phyloP scores from a whole-genome alignment of 2,113 vertebrate species.

The Oryzias curvinotus region DNA sequence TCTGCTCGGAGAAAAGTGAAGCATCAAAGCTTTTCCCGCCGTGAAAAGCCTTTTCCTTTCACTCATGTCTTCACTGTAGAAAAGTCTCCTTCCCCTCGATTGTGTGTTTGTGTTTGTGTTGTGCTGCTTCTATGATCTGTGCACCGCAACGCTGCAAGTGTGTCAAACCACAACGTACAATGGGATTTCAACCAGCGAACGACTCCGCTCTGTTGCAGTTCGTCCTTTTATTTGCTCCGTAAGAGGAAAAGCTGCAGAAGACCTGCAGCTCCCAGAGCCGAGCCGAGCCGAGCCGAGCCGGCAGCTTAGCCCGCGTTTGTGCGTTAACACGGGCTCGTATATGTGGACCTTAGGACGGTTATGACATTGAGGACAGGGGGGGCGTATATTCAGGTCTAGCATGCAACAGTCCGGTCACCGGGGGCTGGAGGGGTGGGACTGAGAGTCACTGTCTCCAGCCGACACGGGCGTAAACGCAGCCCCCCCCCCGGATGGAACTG shows the following conservation, averaged over 20 bases:
- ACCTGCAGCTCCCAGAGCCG: constrained; percentile 22
- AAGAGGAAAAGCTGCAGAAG: constrained; percentile 25
- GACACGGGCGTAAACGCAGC: constrained; percentile 14
- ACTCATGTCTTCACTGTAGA: too few relatives aligned
- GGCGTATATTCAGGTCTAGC: constrained; percentile 19
- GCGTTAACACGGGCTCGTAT: neutral
- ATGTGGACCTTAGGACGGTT: neutral
- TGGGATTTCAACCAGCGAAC: constrained; percentile 4
- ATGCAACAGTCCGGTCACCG: constrained; percentile 9
- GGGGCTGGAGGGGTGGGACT: constrained; percentile 22
- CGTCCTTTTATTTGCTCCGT: constrained; percentile 4
- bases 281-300: constrained; percentile 14
- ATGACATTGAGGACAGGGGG: neutral
- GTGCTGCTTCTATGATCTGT: constrained; percentile 12
- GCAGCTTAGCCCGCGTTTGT: constrained; percentile 5
- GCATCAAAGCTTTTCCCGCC: too few relatives aligned
- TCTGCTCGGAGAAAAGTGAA: constrained; percentile 25
- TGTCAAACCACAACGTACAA: constrained; percentile 12
- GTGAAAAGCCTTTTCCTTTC: too few relatives aligned
- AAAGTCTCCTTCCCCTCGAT: neutral
- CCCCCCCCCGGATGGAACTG: neutral
- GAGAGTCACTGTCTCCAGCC: constrained; percentile 15
- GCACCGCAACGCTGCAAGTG: constrained; percentile 20
- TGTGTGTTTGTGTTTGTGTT: constrained; percentile 12
- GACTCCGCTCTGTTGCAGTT: neutral